phyloP scores from a whole-genome alignment of 2,888 invertebrate species.

The Subacronicta megacephala region DNA sequence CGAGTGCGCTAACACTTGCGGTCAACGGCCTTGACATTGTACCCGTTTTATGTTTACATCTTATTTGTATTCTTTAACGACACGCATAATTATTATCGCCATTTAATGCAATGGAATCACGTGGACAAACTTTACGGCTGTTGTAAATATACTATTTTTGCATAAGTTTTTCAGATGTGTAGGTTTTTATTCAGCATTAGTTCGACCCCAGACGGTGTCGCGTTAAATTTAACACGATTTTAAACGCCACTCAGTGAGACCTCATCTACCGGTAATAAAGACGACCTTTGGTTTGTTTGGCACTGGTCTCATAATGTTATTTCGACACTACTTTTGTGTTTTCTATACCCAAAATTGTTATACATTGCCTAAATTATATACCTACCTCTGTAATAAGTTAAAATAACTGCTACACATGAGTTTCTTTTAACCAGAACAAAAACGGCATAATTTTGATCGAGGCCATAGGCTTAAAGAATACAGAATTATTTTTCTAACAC shows the following conservation, averaged over 20 bases:
- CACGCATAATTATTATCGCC: conserved; percentile 67
- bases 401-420: conserved; percentile 17
- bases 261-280: conserved; percentile 35
- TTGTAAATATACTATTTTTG: conserved; percentile 50
- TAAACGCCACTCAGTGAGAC: conserved; percentile 32
- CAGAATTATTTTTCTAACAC: conserved; percentile 16
- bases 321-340: conserved; percentile 2
- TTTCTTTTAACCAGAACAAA: conserved; percentile 16
- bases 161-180: conserved; percentile 45
- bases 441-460: conserved; percentile 31
- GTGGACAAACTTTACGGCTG: conserved; percentile 60
- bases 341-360: not conserved
- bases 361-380: conserved; percentile 5
- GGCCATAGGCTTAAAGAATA: conserved; percentile 25
- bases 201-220: conserved; percentile 44
- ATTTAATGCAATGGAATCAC: conserved; percentile 67
- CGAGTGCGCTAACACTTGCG: conserved; percentile 61
- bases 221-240: conserved; percentile 44
- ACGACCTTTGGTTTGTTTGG: conserved; percentile 34
- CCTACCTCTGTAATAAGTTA: conserved; percentile 10
- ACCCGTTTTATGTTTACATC: conserved; percentile 73
- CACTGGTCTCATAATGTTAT: conserved; percentile 9
- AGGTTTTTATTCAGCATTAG: conserved; percentile 50
- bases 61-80: conserved; percentile 71
- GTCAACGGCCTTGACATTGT: conserved; percentile 86